Conservation (phyloP, 2,888 invertebrate species). For the Andrena haemorrhoa region DNA sequence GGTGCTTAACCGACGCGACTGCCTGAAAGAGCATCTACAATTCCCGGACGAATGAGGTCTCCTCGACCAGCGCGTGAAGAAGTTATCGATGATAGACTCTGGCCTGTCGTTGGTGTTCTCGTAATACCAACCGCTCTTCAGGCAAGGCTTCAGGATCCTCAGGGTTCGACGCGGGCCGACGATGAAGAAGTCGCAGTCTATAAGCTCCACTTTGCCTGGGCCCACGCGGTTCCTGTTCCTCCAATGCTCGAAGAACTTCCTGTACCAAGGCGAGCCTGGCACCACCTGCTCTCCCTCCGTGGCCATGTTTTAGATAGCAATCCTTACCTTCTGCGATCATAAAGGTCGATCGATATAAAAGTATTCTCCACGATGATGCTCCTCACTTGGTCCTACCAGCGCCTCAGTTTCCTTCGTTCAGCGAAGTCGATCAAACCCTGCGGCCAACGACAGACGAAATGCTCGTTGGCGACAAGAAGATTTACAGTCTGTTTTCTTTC, state of each 20-base stretch:
- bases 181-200: slow-evolving; percentile 81
- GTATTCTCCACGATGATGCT: background rate
- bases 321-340: slow-evolving; percentile 54
- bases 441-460: background rate
- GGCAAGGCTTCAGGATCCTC: slow-evolving; percentile 75
- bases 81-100: slow-evolving; percentile 81
- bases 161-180: slow-evolving; percentile 80
- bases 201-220: slow-evolving; percentile 77
- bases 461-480: slow-evolving; percentile 4
- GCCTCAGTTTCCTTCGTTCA: background rate
- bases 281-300: slow-evolving; percentile 50
- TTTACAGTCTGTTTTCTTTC: slow-evolving; percentile 4
- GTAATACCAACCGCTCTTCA: slow-evolving; percentile 75
- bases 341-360: slow-evolving; percentile 41
- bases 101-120: slow-evolving; percentile 76
- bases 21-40: slow-evolving; percentile 82
- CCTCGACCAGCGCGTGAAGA: slow-evolving; percentile 80
- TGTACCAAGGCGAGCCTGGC: slow-evolving; percentile 74
- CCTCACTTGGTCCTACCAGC: background rate
- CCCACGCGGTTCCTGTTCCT: slow-evolving; percentile 79
- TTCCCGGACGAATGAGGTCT: slow-evolving; percentile 81
- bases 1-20: slow-evolving; percentile 75
- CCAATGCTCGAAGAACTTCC: slow-evolving; percentile 77
- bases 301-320: slow-evolving; percentile 60
- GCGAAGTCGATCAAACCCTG: background rate